phyloP scores from a whole-genome alignment of 2,113 vertebrate genomes.

The Struthio camelus region DNA sequence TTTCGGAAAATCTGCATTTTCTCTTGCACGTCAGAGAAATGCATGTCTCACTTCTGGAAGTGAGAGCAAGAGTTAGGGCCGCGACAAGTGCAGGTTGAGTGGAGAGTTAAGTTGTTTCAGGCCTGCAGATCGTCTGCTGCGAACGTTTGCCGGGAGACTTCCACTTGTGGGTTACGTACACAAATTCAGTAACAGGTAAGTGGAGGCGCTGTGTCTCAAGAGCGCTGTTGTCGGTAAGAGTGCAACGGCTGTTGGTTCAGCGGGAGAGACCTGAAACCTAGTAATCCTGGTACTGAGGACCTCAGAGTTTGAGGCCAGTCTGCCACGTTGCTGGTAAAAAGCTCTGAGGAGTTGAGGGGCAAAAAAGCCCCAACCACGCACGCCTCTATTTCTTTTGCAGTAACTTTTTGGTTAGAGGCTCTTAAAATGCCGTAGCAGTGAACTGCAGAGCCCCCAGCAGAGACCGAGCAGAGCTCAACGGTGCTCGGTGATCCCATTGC shows the following conservation, averaged over 20 bases:
- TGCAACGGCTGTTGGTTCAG: accelerated
- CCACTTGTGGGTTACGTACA: background rate
- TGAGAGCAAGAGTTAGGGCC: background rate
- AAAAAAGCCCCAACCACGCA: too few species aligned
- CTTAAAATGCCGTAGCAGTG: background rate
- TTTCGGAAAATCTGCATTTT: background rate
- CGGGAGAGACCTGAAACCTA: background rate
- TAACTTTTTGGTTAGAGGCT: constrained; percentile 1
- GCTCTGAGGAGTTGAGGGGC: background rate
- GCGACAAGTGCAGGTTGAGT: background rate
- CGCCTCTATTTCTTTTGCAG: background rate
- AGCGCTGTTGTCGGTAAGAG: background rate
- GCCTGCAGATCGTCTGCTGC: background rate
- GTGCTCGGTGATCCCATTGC: background rate
- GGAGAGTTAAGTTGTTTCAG: background rate
- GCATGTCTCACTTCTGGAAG: background rate
- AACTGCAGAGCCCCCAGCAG: background rate
- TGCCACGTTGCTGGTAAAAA: background rate
- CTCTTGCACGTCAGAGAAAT: background rate
- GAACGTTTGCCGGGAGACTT: background rate
- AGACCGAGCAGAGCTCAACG: background rate
- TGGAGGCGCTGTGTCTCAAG: accelerated
- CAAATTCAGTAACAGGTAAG: background rate
- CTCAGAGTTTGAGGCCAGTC: background rate
- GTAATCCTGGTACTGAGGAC: background rate